These are phyloP conservation scores for Ursus arctos DNA, from an alignment of 2,113 vertebrate genomes.

Conservation along the genomic window DNA sequence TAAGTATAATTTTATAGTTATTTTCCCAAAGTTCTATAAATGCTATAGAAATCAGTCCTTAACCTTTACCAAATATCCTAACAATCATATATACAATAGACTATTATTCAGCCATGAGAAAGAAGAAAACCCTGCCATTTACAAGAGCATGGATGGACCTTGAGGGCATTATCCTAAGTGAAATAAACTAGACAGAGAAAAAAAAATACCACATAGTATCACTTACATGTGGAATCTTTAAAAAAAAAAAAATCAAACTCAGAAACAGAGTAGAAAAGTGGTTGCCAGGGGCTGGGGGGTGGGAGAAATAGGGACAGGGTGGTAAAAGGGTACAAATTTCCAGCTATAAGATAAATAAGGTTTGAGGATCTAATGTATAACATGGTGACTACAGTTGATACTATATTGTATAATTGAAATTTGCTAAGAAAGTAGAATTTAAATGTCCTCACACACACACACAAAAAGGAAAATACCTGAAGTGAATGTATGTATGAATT, in stretches of 20 bases:
- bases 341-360: not conserved
- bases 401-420: not conserved
- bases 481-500: not conserved
- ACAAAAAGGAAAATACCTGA: not conserved
- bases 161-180: not conserved
- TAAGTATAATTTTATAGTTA: not conserved
- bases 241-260: not conserved
- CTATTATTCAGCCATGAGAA: not conserved
- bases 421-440: not conserved
- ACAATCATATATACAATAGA: not conserved
- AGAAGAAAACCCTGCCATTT: not conserved
- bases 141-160: not conserved
- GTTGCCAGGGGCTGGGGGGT: not conserved
- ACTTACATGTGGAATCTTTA: not conserved
- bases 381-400: not conserved
- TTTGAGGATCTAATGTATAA: not conserved
- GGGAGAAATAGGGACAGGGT: not conserved
- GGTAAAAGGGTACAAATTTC: not conserved
- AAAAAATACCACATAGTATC: not conserved
- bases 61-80: conserved; percentile 31
- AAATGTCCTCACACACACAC: not conserved
- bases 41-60: not conserved
- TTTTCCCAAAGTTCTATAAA: conserved; percentile 6
- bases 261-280: conserved; percentile 8
- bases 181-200: not conserved